A percentile compares a stretch with the other conserved stretches of the same genome.
Evolutionary conservation across 2,888 invertebrate species (phyloP).

Genomic region (Amiota communis): DNA sequence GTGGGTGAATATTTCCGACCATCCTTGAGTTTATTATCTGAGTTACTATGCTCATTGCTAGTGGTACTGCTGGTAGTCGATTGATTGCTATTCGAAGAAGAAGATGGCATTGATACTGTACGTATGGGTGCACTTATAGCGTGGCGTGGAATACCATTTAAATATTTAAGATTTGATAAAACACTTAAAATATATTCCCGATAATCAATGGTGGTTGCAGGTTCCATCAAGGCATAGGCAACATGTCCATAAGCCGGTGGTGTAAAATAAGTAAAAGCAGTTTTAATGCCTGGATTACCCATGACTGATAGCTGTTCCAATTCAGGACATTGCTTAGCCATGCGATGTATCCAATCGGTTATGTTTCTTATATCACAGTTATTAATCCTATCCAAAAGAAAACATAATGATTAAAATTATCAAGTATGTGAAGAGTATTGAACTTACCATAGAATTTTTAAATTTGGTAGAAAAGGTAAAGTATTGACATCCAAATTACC

Average conservation of each 20-base stretch:
- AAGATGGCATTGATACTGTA: neutral
- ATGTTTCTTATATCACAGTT: constrained; percentile 79
- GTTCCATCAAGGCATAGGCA: constrained; percentile 58
- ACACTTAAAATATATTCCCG: constrained; percentile 62
- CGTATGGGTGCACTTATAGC: neutral
- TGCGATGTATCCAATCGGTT: constrained; percentile 82
- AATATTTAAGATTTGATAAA: constrained; percentile 61
- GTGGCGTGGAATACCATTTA: constrained; percentile 61
- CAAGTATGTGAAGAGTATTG: neutral
- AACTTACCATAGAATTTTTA: constrained; percentile 83
- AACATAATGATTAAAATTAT: neutral
- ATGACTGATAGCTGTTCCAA: constrained; percentile 82
- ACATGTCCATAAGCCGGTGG: constrained; percentile 28
- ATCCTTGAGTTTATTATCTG: constrained; percentile 43
- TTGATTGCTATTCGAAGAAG: neutral
- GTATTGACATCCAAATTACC: constrained; percentile 80
- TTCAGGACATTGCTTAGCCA: constrained; percentile 82
- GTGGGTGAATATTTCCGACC: constrained; percentile 46
- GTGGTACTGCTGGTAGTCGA: neutral
- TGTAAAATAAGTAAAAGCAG: constrained; percentile 72
- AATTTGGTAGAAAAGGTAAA: constrained; percentile 81
- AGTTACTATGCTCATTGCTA: constrained; percentile 46
- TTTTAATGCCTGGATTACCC: constrained; percentile 86
- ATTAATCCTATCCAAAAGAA: constrained; percentile 75
- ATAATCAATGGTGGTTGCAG: constrained; percentile 62